phyloP scores from a whole-genome alignment of 2,888 invertebrate genomes.

The Nomada fabriciana region DNA sequence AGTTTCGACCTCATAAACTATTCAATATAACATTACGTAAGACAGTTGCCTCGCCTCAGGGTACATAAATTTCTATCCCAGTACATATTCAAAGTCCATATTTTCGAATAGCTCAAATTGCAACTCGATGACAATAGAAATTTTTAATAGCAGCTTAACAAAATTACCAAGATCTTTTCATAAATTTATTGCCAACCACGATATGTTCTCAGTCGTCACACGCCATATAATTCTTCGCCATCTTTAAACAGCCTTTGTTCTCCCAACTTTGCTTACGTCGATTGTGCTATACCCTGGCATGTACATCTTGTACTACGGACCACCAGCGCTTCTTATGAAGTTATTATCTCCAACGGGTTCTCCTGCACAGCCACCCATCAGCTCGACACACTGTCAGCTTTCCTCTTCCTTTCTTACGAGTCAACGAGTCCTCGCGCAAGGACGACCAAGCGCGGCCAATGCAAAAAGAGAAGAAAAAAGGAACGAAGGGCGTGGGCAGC shows the following conservation, averaged over 20 bases:
- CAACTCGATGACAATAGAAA: too few relatives aligned
- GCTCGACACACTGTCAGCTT: constrained; percentile 56
- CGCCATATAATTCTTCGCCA: background rate
- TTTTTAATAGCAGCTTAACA: too few relatives aligned
- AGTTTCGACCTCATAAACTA: background rate
- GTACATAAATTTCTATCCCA: too few relatives aligned
- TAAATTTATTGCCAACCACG: too few relatives aligned
- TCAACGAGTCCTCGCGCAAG: constrained; percentile 18
- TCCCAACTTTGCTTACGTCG: constrained; percentile 42
- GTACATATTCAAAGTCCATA: too few relatives aligned
- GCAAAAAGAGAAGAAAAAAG: background rate
- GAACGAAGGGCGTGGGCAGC: constrained; percentile 43
- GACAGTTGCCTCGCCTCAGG: too few relatives aligned
- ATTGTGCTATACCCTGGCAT: constrained; percentile 43
- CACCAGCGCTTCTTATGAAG: constrained; percentile 71
- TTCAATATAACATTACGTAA: too few relatives aligned
- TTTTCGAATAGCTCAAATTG: too few relatives aligned
- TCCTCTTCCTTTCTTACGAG: constrained; percentile 44
- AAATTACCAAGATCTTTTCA: too few relatives aligned
- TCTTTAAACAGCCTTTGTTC: constrained; percentile 21
- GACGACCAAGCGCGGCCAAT: background rate
- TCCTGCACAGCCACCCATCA: constrained; percentile 41
- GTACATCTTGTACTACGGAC: constrained; percentile 54
- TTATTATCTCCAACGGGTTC: constrained; percentile 65
- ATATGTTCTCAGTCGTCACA: too few relatives aligned